Conservation (phyloP, 1,140 invertebrate genomes). For the Cherax destructor region DNA sequence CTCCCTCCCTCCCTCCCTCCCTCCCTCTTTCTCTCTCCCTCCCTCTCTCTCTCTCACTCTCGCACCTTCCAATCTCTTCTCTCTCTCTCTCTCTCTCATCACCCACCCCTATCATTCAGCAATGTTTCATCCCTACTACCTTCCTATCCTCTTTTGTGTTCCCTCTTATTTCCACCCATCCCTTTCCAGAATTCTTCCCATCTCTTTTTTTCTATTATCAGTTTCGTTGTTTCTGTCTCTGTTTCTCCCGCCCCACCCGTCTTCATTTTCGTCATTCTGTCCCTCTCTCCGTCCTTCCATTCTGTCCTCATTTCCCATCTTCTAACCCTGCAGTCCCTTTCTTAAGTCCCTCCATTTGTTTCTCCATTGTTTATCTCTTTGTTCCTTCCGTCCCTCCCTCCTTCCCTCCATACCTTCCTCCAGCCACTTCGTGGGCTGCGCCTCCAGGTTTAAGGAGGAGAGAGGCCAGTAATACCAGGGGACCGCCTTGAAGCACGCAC, state of each 20-base stretch:
- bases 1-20: not conserved
- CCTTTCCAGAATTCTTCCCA: too few species aligned
- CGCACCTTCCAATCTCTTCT: not conserved
- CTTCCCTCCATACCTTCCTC: not conserved
- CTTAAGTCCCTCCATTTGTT: too few species aligned
- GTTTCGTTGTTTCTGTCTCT: too few species aligned
- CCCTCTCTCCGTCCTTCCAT: too few species aligned
- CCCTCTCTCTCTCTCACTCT: not conserved
- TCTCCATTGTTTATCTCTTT: too few species aligned
- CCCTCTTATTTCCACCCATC: not conserved
- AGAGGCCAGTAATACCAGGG: conserved; percentile 29
- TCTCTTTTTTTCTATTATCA: too few species aligned
- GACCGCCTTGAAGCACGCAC: conserved; percentile 16
- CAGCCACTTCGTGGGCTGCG: too few species aligned
- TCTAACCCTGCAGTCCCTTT: too few species aligned
- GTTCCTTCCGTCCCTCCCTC: not conserved
- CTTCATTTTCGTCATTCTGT: too few species aligned
- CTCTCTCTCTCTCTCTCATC: conserved; percentile 10
- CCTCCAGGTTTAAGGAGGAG: conserved; percentile 45
- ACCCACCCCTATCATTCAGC: not conserved
- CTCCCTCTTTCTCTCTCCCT: not conserved
- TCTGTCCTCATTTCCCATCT: too few species aligned
- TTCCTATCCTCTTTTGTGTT: not conserved
- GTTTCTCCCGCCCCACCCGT: too few species aligned
- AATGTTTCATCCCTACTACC: not conserved